A percentile compares a stretch with the other conserved stretches of the same genome.
These are phyloP conservation scores for Caretta caretta DNA, from an alignment of 2,113 vertebrate species.

Conservation along the genomic window DNA sequence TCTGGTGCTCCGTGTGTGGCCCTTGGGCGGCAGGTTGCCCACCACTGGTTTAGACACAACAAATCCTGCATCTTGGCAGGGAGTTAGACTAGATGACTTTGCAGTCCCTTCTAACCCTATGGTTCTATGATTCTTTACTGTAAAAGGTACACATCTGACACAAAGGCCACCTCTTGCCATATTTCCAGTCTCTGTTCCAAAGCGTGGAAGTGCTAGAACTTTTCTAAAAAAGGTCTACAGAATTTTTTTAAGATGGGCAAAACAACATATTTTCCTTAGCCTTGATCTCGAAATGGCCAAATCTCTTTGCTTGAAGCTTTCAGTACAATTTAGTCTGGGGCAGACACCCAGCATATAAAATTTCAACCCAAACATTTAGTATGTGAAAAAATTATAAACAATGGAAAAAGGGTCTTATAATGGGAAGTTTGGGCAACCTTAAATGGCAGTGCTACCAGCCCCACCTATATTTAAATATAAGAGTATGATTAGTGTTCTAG, in stretches of 20 bases:
- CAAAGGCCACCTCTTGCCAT: not conserved
- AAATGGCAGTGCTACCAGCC: not conserved
- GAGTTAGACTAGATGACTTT: not conserved
- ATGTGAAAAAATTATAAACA: not conserved
- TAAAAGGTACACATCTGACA: not conserved
- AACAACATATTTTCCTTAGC: not conserved
- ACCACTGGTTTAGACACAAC: not conserved
- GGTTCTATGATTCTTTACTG: not conserved
- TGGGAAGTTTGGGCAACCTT: not conserved
- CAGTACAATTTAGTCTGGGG: not conserved
- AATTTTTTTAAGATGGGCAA: not conserved
- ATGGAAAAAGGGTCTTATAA: not conserved
- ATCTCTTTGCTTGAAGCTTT: not conserved
- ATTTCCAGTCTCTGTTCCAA: constrained; percentile 13
- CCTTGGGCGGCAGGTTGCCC: too few species aligned
- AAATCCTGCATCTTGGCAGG: not conserved
- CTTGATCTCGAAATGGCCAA: not conserved
- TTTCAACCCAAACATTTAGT: not conserved
- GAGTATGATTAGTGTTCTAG: not conserved
- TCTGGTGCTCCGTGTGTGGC: too few species aligned
- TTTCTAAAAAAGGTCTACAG: not conserved
- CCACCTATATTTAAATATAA: not conserved
- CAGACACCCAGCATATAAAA: not conserved
- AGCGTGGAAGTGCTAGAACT: not conserved
- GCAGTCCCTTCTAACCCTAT: not conserved